Evolutionary conservation across 2,113 vertebrate genomes (phyloP), one percentile per base, ranked within the genome.

Genomic region (Callipepla californica): DNA sequence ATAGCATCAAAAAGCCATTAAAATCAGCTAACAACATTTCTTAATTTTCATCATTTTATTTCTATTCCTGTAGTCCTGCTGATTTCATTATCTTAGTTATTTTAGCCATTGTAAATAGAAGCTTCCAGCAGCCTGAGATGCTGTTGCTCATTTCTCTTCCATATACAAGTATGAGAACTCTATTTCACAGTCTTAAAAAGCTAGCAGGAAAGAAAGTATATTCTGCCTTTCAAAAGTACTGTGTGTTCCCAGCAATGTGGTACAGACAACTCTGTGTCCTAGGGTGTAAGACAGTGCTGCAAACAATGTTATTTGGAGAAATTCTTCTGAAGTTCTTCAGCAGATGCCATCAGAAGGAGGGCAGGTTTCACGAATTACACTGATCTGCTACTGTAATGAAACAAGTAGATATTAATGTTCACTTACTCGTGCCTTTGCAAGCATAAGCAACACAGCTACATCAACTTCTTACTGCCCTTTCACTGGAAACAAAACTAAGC

Each of bases 381-480:
- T 68, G 62, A 18, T 34, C 12, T 79, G 53, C 81, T 92, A 70
- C 70, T 63, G 75, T 67, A 76, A 89, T 70, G 63, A 92, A 87
- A 89, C 42, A 20, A 74, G 42, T 42, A 82, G 70, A 95, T 87
- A 87, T 80, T 66, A 53, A 79, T 22, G 23, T 75, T 48, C 32
- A 8, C 8, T 81, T 48, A 68, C 40, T 23, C 1, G 1, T 42
- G 38, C n/a, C 11, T 79, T 89, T 92, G 50, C 67, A 82, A 84
- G 36, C 34, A 42, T 63, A 34, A 94, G 32, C 47, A 50, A 38
- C 15, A 51, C 59, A 91, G 34, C 50, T 85, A n/a, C 47, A 70
- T 84, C 53, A 53, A 89, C 63, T 77, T 93, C 81, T 80, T 85
- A 63, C 55, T 34, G 62, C 18, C 78, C n/a, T 68, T 89, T 91